Evolutionary conservation across 2,797 vertebrate species (phyloP).

Genomic region (Arnoldichthys spilopterus): DNA sequence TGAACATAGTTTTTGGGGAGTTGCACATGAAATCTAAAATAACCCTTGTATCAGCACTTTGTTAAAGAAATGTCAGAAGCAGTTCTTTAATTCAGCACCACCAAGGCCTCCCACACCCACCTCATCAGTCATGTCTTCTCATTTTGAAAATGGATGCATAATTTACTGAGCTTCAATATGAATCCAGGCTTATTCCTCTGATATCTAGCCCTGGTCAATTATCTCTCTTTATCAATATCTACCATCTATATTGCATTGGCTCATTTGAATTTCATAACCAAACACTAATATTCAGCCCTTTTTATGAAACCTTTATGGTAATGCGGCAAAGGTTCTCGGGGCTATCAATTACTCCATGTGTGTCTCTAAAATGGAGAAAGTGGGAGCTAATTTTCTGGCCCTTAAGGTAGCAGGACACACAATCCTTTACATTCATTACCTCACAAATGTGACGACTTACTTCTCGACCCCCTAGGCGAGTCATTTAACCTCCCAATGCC

Average conservation of each 20-base stretch:
- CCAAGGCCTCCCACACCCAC: constrained; percentile 45
- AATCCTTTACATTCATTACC: constrained; percentile 78
- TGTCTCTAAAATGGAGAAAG: constrained; percentile 63
- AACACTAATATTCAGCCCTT: constrained; percentile 72
- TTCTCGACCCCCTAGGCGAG: constrained; percentile 75
- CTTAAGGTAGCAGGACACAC: constrained; percentile 69
- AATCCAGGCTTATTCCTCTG: constrained; percentile 57
- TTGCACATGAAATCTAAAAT: constrained; percentile 17
- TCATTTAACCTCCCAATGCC: constrained; percentile 76
- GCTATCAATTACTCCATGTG: constrained; percentile 65
- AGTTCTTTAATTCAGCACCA: constrained; percentile 30
- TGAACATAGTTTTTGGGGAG: neutral
- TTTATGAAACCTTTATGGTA: constrained; percentile 69
- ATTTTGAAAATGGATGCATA: constrained; percentile 60
- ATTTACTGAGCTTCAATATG: constrained; percentile 61
- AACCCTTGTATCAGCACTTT: constrained; percentile 30
- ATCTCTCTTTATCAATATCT: constrained; percentile 71
- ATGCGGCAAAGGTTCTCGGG: constrained; percentile 71
- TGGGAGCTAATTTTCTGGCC: constrained; percentile 71
- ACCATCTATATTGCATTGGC: constrained; percentile 62
- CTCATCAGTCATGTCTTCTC: constrained; percentile 57
- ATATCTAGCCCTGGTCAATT: constrained; percentile 64
- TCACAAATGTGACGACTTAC: constrained; percentile 73
- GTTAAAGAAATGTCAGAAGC: neutral
- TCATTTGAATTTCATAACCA: constrained; percentile 79